Base-by-base conservation (phyloP, 2,797 vertebrate species). In the Coracias cyanogaster region DNA sequence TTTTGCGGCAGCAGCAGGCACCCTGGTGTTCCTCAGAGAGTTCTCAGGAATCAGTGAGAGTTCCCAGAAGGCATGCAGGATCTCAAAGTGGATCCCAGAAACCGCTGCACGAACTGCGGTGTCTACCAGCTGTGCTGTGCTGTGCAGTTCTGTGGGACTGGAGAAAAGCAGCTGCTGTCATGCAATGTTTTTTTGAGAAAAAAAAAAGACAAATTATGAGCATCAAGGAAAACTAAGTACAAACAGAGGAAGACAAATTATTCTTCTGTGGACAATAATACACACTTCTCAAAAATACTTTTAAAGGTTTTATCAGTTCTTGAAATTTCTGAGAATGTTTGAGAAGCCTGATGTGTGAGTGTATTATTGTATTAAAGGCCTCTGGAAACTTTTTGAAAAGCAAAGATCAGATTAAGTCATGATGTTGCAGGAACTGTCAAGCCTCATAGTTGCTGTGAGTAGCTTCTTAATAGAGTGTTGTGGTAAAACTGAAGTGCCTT, bases 241-340 rank as follows among this genome's bases (percentile, higher is more conserved):
- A 86, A 89, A 81, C 55, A 82, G 43, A 85, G 43, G 39, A 85
- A 93, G 74, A 93, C 45, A 85, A 80, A 91, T 91, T 62, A 82
- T 51, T 91, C 15, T 70, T 77, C 49, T 64, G 37, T 2, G 7
- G 57, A 74, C 69, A 94, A 55, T 88, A 93, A 93, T 58, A 71
- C 4, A 66, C 28, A 16, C 29, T 84, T 82, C 93, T 95, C 95
- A 96, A 37, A 96, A 96, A 92, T 94, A 94, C 24, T 91, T 85
- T 46, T 12, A 69, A n/a, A 48, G 49, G 69, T 37, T 58, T 92
- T 95, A 91, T 82, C 58, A 62, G 93, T 71, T 88, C 90, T 93
- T 94, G 58, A 94, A 94, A 84, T 89, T 84, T 92, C 77, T 90
- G 35, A 88, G 80, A 84, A 71, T 74, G 29, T 62, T 93, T 79